Base-by-base conservation (phyloP, 2,888 invertebrate genomes). In the Apamea sordens region DNA sequence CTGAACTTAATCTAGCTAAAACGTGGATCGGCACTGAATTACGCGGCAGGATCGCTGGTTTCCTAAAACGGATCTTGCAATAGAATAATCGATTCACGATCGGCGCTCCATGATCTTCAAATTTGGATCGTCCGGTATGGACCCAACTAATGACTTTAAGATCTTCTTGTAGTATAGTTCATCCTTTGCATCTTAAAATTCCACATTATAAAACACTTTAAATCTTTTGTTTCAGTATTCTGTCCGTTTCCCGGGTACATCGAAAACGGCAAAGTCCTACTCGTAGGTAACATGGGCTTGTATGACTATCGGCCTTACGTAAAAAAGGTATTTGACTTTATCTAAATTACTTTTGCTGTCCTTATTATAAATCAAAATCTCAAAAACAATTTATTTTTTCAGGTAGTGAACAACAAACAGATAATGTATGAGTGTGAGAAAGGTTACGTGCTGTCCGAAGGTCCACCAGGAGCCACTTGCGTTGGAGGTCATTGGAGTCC, bases 291-390 rank as follows among this genome's bases (percentile, higher is more conserved):
- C 93, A 99, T 99, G 98, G 99, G 99, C 0, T 97, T 99, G 63
- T 99, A 99, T 93, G 99, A 99, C 93, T 99, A 99, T 93, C 97
- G 99, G 75, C 98, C 99, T 0, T 99, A 99, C 93, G 99, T 99
- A 0, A 98, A 98, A 90, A 99, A 98, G 97, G 98, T 98, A 88
- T 96, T 44, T 56, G 11, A 73, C 44, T 91, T 92, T 21, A 11
- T 64, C 36, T 24, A 6, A 36, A 36, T 24, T 13, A 13, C 24
- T 36, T 64, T 36, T 64, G 24, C 24, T 36, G 6, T 36, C 21
- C 2, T 2, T 36, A 11, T 36, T 36, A 24, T 64, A 36, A 64
- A 36, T 13, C 2, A 13, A 24, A 24, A 36, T 64, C 36, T 36
- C 8, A n/a, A 82, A 28, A 53, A 18, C 5, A 0, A 5, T 32